Evolutionary conservation across 2,797 vertebrate species (phyloP).

Genomic region (Manis pentadactyla): DNA sequence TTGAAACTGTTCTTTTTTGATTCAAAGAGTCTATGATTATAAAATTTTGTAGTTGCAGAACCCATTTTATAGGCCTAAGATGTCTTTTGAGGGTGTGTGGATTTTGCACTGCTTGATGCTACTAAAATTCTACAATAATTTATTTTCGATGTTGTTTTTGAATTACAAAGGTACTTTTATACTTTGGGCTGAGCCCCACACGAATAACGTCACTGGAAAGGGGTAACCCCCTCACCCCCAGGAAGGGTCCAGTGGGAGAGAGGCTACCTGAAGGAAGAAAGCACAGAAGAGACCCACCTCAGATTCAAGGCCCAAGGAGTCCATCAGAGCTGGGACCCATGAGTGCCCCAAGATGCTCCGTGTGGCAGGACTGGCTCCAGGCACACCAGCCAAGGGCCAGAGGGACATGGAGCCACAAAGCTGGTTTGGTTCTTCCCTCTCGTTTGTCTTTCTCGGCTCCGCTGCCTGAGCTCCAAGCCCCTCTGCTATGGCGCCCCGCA

Average conservation of each 20-base stretch:
- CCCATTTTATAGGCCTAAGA: background rate
- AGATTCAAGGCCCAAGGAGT: conserved; percentile 67
- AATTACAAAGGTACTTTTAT: background rate
- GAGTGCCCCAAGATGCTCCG: conserved; percentile 43
- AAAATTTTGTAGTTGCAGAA: background rate
- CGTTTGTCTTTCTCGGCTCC: conserved; percentile 90
- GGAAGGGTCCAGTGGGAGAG: background rate
- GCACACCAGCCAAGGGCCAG: conserved; percentile 63
- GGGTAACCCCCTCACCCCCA: conserved; percentile 59
- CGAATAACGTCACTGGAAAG: conserved; percentile 63
- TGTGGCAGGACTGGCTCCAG: conserved; percentile 60
- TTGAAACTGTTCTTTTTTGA: background rate
- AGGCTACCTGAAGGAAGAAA: conserved; percentile 49
- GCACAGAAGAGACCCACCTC: conserved; percentile 52
- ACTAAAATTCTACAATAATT: background rate
- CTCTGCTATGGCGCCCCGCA: background rate
- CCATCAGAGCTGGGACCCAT: conserved; percentile 50
- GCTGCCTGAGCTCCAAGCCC: conserved; percentile 83
- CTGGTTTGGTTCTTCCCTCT: conserved; percentile 88
- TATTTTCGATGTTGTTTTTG: background rate
- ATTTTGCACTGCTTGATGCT: background rate
- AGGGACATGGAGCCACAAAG: conserved; percentile 73
- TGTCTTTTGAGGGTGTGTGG: no score
- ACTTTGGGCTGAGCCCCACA: background rate
- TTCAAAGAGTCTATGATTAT: background rate